Evolutionary conservation across 2,113 vertebrate species (phyloP).

Genomic region (Aleadryas rufinucha): DNA sequence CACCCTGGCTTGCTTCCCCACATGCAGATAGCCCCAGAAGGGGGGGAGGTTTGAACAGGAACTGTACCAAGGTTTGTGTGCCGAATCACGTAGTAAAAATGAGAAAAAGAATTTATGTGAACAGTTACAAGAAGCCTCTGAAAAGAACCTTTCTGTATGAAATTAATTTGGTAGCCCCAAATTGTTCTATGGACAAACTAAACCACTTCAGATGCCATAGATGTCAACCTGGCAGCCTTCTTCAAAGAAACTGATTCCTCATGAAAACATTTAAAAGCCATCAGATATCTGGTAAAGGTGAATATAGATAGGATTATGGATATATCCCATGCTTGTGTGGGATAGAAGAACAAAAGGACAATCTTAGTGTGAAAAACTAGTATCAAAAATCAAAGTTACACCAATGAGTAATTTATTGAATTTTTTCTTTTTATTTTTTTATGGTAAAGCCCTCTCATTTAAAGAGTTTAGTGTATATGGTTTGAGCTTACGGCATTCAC

Average conservation of each 20-base stretch:
- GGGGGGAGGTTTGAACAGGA: not conserved
- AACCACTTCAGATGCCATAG: not conserved
- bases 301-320: not conserved
- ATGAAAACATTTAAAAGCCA: not conserved
- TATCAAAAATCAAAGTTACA: not conserved
- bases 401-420: not conserved
- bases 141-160: not conserved
- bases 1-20: not conserved
- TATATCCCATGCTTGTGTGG: not conserved
- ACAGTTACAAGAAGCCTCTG: not conserved
- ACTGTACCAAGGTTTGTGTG: not conserved
- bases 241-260: not conserved
- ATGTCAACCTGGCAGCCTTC: not conserved
- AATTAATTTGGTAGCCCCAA: not conserved
- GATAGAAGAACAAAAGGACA: not conserved
- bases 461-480: rapidly evolving
- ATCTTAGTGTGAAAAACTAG: not conserved
- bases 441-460: not conserved
- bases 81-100: not conserved
- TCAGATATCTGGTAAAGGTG: not conserved
- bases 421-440: not conserved
- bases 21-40: rapidly evolving
- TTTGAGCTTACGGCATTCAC: not conserved
- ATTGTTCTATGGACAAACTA: not conserved
- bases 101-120: not conserved